A percentile compares a stretch with the other conserved stretches of the same genome.
phyloP scores from a whole-genome alignment of 2,888 invertebrate species.

The Drosophila borborema region DNA sequence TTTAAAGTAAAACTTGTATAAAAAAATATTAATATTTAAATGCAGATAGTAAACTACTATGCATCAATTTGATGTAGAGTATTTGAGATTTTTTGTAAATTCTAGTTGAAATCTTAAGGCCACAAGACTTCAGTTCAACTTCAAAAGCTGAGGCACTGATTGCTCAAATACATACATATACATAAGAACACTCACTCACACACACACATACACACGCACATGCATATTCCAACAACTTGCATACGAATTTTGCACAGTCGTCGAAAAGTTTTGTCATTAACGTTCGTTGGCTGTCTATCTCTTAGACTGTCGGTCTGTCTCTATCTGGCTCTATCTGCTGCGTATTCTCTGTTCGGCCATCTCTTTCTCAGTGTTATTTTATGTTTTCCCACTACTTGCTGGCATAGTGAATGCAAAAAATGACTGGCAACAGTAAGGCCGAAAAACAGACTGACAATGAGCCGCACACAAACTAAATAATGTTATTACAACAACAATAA shows the following conservation, averaged over 20 bases:
- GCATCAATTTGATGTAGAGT: constrained; percentile 29
- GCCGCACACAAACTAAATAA: constrained; percentile 67
- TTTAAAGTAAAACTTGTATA: too few relatives aligned
- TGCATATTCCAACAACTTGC: constrained; percentile 52
- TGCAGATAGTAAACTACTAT: background rate
- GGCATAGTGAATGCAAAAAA: constrained; percentile 69
- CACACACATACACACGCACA: constrained; percentile 20
- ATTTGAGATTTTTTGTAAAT: constrained; percentile 33
- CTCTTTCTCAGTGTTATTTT: constrained; percentile 55
- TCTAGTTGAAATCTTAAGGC: constrained; percentile 55
- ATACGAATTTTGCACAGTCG: constrained; percentile 70
- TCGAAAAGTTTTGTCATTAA: constrained; percentile 80
- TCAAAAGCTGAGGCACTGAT: constrained; percentile 69
- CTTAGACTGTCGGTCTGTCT: constrained; percentile 12
- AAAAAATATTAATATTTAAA: background rate
- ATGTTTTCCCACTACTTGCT: constrained; percentile 55
- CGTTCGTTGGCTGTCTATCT: constrained; percentile 61
- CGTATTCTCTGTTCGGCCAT: constrained; percentile 2
- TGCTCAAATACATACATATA: constrained; percentile 59
- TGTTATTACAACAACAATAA: constrained; percentile 78
- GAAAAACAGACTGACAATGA: constrained; percentile 44
- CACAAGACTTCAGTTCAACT: constrained; percentile 70
- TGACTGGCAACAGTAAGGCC: constrained; percentile 61
- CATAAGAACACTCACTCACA: constrained; percentile 22
- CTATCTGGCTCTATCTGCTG: background rate